Evolutionary conservation across 2,113 vertebrate genomes (phyloP), one percentile per base, ranked within the genome.

Genomic region (Callipepla squamata): DNA sequence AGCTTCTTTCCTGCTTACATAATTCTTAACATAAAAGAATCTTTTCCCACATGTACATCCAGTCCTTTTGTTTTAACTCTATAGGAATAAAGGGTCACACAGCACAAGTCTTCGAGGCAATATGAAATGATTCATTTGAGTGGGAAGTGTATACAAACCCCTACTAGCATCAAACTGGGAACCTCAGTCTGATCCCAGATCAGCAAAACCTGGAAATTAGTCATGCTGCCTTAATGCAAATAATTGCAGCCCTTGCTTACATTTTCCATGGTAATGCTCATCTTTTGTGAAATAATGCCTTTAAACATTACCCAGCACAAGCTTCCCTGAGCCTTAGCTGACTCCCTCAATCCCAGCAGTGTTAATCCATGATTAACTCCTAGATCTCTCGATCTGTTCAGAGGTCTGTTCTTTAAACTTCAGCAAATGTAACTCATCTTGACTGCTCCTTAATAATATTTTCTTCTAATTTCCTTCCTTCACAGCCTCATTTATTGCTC

Each of bases 341-440:
- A 55, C 58, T 95, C 84, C 32, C 70, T 94, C 63, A 90, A 61
- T 94, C 78, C 91, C 92, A 79, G 32, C 45, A 51, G 87, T 74
- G 87, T 91, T 96, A 96, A 94, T 96, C 91, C 89, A 28, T 74
- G 32, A 96, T 92, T 94, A 95, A 89, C 81, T 92, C 55, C 75
- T 67, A 63, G 91, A 96, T 91, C 70, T 89, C 67, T 70, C 67
- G 91, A 95, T 91, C 78, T 89, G 89, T 76, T 91, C 91, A 69
- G 58, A 84, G 34, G 74, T 94, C 69, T 93, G 40, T 77, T 85
- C 72, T 91, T 89, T 87, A 94, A 94, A 92, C 84, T 50, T 77
- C 63, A 93, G 70, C 18, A 94, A 93, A 90, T 63, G 67, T 87
- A 95, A 95, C 92, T 94, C 78, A 32, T 93, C 34, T 91, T 94